Evolutionary conservation across 2,113 vertebrate species (phyloP).

Genomic region (Myxocyprinus asiaticus): DNA sequence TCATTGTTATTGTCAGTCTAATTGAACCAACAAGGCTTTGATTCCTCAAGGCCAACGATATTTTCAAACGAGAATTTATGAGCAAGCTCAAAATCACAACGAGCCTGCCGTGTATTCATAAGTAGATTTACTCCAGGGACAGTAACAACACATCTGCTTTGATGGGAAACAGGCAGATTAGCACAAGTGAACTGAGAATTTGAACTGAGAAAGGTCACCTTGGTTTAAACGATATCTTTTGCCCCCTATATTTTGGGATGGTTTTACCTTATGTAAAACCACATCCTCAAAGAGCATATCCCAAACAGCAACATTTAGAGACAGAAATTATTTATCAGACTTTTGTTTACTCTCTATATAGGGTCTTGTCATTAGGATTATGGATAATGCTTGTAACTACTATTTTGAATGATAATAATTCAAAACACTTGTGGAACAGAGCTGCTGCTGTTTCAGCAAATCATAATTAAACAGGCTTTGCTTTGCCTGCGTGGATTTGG

Average conservation of each 20-base stretch:
- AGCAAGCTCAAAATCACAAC: slow-evolving; percentile 7
- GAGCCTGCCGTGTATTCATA: background rate
- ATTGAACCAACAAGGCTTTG: background rate
- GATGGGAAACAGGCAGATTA: slow-evolving; percentile 35
- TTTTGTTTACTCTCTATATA: slow-evolving; percentile 4
- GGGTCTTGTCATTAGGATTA: background rate
- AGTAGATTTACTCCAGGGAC: slow-evolving; percentile 1
- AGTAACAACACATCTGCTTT: slow-evolving; percentile 40
- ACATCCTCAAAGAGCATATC: background rate
- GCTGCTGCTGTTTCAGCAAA: background rate
- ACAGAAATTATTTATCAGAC: background rate
- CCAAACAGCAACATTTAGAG: background rate
- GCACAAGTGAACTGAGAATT: slow-evolving; percentile 14
- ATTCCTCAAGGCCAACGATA: background rate
- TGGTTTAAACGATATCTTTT: slow-evolving; percentile 15
- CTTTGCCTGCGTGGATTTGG: background rate
- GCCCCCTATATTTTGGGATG: slow-evolving; percentile 30
- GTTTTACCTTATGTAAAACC: background rate
- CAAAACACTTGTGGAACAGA: background rate
- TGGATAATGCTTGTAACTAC: background rate
- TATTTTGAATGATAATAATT: slow-evolving; percentile 5
- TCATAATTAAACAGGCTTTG: background rate
- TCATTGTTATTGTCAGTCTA: too few species aligned
- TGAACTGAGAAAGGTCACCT: slow-evolving; percentile 25
- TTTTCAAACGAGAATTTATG: slow-evolving; percentile 5